These are phyloP conservation scores for Pyrgilauda ruficollis DNA, from an alignment of 2,113 vertebrate genomes.

Conservation along the genomic window DNA sequence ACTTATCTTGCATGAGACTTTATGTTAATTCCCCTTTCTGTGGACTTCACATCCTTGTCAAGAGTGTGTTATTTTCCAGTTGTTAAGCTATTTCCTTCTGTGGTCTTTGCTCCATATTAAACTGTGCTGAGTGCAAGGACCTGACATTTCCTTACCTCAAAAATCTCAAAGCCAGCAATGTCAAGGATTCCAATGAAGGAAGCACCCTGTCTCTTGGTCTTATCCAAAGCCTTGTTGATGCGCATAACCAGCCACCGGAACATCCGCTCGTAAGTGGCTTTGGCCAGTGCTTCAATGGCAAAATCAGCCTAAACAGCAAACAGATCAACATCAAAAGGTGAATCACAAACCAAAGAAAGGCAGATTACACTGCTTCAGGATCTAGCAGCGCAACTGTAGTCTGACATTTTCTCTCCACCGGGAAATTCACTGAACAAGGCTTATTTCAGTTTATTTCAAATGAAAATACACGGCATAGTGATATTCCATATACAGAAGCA, in stretches of 20 bases:
- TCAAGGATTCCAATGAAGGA: constrained; percentile 98
- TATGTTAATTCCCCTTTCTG: not conserved
- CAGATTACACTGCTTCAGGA: not conserved
- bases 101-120: rapidly evolving
- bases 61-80: not conserved
- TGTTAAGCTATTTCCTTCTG: not conserved
- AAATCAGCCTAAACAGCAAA: constrained; percentile 83
- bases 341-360: not conserved
- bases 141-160: constrained; percentile 79
- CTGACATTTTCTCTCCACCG: not conserved
- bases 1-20: not conserved
- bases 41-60: not conserved
- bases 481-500: not conserved
- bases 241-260: constrained; percentile 98
- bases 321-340: not conserved
- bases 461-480: not conserved
- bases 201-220: constrained; percentile 96
- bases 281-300: constrained; percentile 94
- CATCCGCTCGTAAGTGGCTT: constrained; percentile 96
- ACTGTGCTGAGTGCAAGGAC: not conserved
- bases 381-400: not conserved
- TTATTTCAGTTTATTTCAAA: not conserved
- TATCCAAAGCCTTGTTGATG: constrained; percentile 97
- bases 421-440: not conserved
- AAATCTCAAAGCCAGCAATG: constrained; percentile 98